Evolutionary conservation across 2,113 vertebrate genomes (phyloP).

Genomic region (Asarcornis scutulata): DNA sequence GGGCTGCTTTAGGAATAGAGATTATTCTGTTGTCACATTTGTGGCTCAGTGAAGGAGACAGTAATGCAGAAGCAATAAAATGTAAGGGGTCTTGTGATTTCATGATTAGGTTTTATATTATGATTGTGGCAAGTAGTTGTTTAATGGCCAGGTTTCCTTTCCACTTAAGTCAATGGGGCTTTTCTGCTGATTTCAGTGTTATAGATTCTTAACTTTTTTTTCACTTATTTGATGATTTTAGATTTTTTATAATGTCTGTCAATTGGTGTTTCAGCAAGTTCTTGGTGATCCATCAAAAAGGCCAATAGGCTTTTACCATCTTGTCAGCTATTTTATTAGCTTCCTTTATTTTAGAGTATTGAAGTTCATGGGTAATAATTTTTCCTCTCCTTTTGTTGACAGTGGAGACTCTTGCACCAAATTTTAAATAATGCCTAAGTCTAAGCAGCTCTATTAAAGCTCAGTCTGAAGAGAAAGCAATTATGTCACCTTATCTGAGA

Average conservation of each 20-base stretch:
- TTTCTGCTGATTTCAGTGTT: slow-evolving; percentile 25
- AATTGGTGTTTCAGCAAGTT: slow-evolving; percentile 26
- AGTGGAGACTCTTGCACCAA: neutral
- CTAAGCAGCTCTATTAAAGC: neutral
- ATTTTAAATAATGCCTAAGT: slow-evolving; percentile 24
- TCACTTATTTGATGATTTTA: slow-evolving; percentile 10
- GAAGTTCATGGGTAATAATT: neutral
- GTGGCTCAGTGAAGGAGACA: neutral
- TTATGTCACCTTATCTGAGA: neutral
- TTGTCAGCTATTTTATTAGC: slow-evolving; percentile 27
- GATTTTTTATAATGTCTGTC: slow-evolving; percentile 27
- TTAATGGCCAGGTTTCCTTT: slow-evolving; percentile 11
- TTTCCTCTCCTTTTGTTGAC: slow-evolving; percentile 2
- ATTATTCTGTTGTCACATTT: neutral
- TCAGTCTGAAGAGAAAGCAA: slow-evolving; percentile 16
- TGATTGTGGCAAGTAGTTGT: neutral
- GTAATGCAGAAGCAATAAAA: neutral
- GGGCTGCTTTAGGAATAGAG: neutral
- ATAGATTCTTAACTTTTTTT: neutral
- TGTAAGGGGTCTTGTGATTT: neutral
- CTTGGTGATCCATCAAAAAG: slow-evolving; percentile 22
- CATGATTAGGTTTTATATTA: neutral
- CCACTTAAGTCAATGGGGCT: neutral
- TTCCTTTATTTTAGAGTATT: slow-evolving; percentile 46
- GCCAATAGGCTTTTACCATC: slow-evolving; percentile 3